Base-by-base conservation (phyloP, 2,888 invertebrate species). In the Apodemia duryi region DNA sequence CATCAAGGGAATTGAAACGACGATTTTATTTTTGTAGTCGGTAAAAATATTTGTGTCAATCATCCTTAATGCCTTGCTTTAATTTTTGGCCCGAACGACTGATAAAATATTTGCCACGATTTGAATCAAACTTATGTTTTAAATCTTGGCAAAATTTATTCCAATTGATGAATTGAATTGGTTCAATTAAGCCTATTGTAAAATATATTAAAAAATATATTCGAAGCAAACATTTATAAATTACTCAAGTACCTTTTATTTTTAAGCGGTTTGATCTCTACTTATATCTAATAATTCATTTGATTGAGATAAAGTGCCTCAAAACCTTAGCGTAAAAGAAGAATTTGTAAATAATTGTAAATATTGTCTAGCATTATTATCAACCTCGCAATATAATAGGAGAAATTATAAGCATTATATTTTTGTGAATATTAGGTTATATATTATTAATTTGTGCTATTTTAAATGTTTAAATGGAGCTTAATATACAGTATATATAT, bases 181-280 rank as follows among this genome's bases (percentile, higher is more conserved):
- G 43, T 43, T 11, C 43, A 43, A 43, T 43, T 43, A 43, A 11
- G 43, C 2, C 43, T 11, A 43, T 43, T 43, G 43, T 43, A 43
- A 10, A 43, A 11, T 10, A 11, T 43, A 43, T 46, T 46, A 5
- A 46, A 46, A 46, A 46, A 13, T 38, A 38, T 38, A 38, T 38
- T 46, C 13, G 46, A 46, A 46, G 46, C 46, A 46, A 11, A 46
- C 13, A 46, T 13, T 13, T 13, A 46, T 46, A 57, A 52, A 52
- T 28, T 29, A 57, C 57, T 57, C 57, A 57, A 11, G 57, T 57
- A 57, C 57, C 57, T 57, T 57, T 29, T 57, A 57, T 32, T 57
- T 29, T 57, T 57, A 57, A 57, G 57, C 32, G 32, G 57, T 29
- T 29, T 57, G 57, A 57, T 57, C 57, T 57, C 57, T 57, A 29